Percentiles rank a stretch among this genome's conserved stretches.
Conservation (phyloP, 37 sponge, comb jelly and placozoan genomes). For the Ephydatia muelleri region DNA sequence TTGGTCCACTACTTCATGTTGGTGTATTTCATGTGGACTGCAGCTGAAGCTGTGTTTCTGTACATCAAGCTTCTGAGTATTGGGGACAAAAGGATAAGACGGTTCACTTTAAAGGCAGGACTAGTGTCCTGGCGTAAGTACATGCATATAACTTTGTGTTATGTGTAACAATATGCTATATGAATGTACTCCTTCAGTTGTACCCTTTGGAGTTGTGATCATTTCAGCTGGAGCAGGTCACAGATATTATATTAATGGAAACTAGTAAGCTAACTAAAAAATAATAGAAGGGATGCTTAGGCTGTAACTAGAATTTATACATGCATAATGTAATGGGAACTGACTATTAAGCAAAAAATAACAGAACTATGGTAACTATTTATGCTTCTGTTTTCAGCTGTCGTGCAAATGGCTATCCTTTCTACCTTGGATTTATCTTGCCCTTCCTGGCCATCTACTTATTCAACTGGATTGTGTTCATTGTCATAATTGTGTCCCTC, state of each 20-base stretch:
- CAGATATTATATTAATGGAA: constrained; percentile 23
- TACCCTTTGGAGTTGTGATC: constrained; percentile 26
- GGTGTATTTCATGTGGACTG: constrained; percentile 42
- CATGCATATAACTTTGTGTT: background rate
- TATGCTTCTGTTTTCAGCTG: constrained; percentile 19
- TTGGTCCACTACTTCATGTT: constrained; percentile 50
- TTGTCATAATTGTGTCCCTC: constrained; percentile 23
- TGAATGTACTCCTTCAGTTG: constrained; percentile 8
- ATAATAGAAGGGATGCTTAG: background rate
- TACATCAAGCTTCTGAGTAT: constrained; percentile 20
- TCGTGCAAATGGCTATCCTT: constrained; percentile 31
- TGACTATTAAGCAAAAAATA: background rate
- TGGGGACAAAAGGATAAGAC: background rate
- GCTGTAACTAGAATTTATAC: background rate
- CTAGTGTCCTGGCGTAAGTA: constrained; percentile 30
- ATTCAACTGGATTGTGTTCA: constrained; percentile 42
- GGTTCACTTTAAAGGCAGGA: constrained; percentile 8
- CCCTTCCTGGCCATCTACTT: constrained; percentile 22
- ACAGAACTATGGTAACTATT: background rate
- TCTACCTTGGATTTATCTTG: constrained; percentile 36
- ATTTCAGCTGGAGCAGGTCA: constrained; percentile 45
- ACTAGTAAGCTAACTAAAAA: constrained; percentile 11
- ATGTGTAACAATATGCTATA: background rate
- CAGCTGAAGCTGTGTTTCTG: constrained; percentile 30
- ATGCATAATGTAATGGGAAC: background rate